These are phyloP conservation scores for Malthinus seriepunctatus DNA, from an alignment of 2,888 invertebrate species.

Conservation along the genomic window DNA sequence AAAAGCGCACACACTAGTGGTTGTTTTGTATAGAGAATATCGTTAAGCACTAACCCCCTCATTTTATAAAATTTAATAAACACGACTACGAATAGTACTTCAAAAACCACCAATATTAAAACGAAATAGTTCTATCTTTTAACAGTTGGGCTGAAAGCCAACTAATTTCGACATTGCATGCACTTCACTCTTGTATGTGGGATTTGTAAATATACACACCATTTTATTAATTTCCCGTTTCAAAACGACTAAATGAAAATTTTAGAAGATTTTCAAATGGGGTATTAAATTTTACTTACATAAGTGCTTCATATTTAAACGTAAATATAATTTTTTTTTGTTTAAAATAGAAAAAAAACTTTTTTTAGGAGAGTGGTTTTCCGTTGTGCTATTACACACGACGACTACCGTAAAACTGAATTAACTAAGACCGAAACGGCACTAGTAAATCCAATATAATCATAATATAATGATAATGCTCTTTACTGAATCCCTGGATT, in stretches of 20 bases:
- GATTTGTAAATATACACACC: constrained; percentile 9
- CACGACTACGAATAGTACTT: constrained; percentile 20
- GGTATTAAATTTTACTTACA: background rate
- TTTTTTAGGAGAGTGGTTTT: no score
- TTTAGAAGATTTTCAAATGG: background rate
- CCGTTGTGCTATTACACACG: constrained; percentile 31
- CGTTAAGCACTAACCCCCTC: background rate
- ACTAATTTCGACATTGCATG: constrained; percentile 11
- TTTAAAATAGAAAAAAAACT: background rate
- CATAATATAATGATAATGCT: constrained; percentile 58
- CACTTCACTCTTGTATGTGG: background rate
- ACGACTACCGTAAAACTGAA: constrained; percentile 48
- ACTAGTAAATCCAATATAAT: constrained; percentile 56
- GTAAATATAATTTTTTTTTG: background rate
- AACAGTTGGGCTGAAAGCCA: constrained; percentile 15
- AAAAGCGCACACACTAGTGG: constrained; percentile 21
- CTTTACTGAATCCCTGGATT: constrained; percentile 55
- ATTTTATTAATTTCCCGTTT: constrained; percentile 4
- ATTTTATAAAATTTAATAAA: constrained; percentile 26
- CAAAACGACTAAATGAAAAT: background rate
- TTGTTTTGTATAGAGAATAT: constrained; percentile 5
- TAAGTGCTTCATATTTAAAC: background rate
- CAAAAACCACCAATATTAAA: constrained; percentile 25
- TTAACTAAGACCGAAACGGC: constrained; percentile 50
- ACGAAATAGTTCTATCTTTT: constrained; percentile 22